phyloP scores from a whole-genome alignment of 35 echinoderm and acorn worm species.

The Stichopus chloronotus region DNA sequence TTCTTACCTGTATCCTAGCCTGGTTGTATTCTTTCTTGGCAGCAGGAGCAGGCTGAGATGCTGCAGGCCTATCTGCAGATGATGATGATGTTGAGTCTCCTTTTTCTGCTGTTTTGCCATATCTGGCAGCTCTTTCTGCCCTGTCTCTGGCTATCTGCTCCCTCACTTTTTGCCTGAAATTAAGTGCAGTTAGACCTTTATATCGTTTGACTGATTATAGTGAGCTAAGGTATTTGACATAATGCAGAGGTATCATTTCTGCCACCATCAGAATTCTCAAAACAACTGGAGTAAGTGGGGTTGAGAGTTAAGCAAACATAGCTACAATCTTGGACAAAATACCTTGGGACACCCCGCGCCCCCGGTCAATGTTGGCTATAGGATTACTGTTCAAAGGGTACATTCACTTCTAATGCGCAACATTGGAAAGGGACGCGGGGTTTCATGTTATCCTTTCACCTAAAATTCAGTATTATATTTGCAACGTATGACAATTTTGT shows the following conservation, averaged over 20 bases:
- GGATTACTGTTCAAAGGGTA: too few relatives aligned
- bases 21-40: conserved; percentile 85
- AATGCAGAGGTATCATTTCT: neutral
- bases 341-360: too few relatives aligned
- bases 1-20: conserved; percentile 77
- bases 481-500: too few relatives aligned
- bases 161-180: conserved; percentile 77
- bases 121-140: conserved; percentile 81
- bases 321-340: too few relatives aligned
- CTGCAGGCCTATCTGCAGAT: neutral
- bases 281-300: neutral
- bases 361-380: too few relatives aligned
- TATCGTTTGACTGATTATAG: too few relatives aligned
- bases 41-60: conserved; percentile 36
- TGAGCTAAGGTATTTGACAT: neutral
- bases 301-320: too few relatives aligned
- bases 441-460: too few relatives aligned
- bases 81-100: conserved; percentile 19
- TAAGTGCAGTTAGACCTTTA: neutral
- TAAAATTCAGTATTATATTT: too few relatives aligned
- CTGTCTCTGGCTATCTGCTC: conserved; percentile 90
- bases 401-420: too few relatives aligned
- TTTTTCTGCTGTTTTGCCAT: conserved; percentile 14
- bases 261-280: neutral
- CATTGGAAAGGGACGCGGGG: too few relatives aligned